These are phyloP conservation scores for Grus americana DNA, from an alignment of 2,113 vertebrate genomes.

Conservation along the genomic window DNA sequence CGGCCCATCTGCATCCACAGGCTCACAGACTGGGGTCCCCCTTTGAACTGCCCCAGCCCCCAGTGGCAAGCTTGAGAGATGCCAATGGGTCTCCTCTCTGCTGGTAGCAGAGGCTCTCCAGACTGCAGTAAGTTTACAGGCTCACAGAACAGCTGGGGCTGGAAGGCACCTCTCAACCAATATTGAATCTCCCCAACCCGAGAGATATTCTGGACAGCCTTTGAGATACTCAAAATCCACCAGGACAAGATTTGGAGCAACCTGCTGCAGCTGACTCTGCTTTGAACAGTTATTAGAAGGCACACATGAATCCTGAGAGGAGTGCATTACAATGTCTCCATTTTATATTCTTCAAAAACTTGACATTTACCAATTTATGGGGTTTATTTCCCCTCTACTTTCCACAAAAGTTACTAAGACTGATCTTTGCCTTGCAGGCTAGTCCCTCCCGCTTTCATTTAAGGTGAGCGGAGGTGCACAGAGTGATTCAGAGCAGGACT, in stretches of 20 bases:
- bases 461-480: not conserved
- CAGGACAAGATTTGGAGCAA: not conserved
- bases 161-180: not conserved
- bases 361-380: not conserved
- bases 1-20: not conserved
- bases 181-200: not conserved
- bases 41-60: not conserved
- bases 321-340: not conserved
- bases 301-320: not conserved
- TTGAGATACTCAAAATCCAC: not conserved
- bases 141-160: not conserved
- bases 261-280: not conserved
- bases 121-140: not conserved
- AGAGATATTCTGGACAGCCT: not conserved
- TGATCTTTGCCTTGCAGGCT: not conserved
- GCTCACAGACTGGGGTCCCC: not conserved
- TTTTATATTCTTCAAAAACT: not conserved
- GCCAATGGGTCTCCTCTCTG: rapidly evolving
- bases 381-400: not conserved
- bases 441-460: not conserved
- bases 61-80: rapidly evolving
- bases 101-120: not conserved
- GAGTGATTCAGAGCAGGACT: not conserved
- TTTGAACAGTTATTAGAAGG: not conserved
- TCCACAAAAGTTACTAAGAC: not conserved